phyloP scores from a whole-genome alignment of 2,113 vertebrate species.

The Struthio camelus region DNA sequence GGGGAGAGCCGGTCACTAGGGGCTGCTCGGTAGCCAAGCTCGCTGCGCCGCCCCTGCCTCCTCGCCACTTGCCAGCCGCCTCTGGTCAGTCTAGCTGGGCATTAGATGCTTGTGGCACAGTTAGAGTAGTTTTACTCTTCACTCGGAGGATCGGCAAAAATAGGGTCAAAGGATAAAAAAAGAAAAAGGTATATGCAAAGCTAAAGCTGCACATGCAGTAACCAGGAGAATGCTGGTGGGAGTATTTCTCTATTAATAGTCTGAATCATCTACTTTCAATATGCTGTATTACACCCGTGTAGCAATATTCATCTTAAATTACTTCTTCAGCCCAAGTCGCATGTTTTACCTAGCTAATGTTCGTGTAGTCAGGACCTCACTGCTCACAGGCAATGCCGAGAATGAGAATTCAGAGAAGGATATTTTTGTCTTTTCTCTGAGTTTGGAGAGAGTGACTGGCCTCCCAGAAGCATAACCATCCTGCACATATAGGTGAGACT shows the following conservation, averaged over 20 bases:
- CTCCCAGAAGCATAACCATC: background rate
- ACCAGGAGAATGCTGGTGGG: background rate
- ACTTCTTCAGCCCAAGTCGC: background rate
- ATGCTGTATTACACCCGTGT: background rate
- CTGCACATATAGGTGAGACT: conserved; percentile 30
- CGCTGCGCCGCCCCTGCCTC: background rate
- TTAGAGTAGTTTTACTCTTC: background rate
- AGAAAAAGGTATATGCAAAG: background rate
- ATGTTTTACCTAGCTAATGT: background rate
- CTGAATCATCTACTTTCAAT: background rate
- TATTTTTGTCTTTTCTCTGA: background rate
- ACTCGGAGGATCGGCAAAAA: background rate
- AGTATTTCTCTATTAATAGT: background rate
- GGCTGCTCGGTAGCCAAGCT: conserved; percentile 49
- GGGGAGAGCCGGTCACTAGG: conserved; percentile 28
- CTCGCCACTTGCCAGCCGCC: background rate
- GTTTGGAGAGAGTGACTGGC: background rate
- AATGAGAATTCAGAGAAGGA: background rate
- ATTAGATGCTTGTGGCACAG: background rate
- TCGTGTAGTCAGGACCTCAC: background rate
- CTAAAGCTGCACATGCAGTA: background rate
- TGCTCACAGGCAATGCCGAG: background rate
- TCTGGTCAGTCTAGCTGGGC: background rate
- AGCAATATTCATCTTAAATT: background rate
- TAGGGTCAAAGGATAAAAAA: background rate